Percentiles rank a stretch among this genome's conserved stretches.
Evolutionary conservation across 37 sponge, comb jelly and placozoan genomes (phyloP).

Genomic region (Halisarca cf. caerulea): DNA sequence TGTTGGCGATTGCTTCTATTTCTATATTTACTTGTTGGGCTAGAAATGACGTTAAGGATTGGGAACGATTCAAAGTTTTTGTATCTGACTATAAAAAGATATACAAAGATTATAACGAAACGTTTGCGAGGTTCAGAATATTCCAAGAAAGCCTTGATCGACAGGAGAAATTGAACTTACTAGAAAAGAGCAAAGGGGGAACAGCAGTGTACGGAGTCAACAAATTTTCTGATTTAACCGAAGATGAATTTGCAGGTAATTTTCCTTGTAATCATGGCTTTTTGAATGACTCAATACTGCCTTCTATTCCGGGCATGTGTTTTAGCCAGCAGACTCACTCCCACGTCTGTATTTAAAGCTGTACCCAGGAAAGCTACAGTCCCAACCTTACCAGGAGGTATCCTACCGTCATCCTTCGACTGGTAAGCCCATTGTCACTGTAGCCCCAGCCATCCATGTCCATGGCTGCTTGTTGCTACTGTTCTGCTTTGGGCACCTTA

Average conservation of each 20-base stretch:
- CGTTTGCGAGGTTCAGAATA: conserved; percentile 28
- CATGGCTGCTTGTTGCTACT: too few relatives aligned
- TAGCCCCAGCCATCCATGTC: not conserved
- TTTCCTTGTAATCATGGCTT: not conserved
- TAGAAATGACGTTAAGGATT: not conserved
- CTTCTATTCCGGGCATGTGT: not conserved
- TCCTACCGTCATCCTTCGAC: too few relatives aligned
- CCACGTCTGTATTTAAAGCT: too few relatives aligned
- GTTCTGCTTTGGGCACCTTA: not conserved
- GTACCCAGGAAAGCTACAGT: too few relatives aligned
- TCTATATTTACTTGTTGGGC: too few relatives aligned
- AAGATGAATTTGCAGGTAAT: conserved; percentile 72
- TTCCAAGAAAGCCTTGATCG: conserved; percentile 68
- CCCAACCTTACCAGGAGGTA: too few relatives aligned
- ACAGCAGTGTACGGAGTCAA: conserved; percentile 76
- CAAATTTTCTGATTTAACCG: conserved; percentile 84
- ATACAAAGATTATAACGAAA: conserved; percentile 37
- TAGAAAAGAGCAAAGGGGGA: conserved; percentile 42
- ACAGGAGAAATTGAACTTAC: conserved; percentile 52
- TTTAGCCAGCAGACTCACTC: not conserved
- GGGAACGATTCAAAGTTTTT: conserved; percentile 38
- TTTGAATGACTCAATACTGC: not conserved
- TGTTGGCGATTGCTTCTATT: too few relatives aligned
- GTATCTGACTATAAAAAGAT: conserved; percentile 32
- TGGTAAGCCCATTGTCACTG: not conserved